Evolutionary conservation across 2,113 vertebrate species (phyloP), one percentile per base, ranked within the genome.

Genomic region (Eclectus roratus): DNA sequence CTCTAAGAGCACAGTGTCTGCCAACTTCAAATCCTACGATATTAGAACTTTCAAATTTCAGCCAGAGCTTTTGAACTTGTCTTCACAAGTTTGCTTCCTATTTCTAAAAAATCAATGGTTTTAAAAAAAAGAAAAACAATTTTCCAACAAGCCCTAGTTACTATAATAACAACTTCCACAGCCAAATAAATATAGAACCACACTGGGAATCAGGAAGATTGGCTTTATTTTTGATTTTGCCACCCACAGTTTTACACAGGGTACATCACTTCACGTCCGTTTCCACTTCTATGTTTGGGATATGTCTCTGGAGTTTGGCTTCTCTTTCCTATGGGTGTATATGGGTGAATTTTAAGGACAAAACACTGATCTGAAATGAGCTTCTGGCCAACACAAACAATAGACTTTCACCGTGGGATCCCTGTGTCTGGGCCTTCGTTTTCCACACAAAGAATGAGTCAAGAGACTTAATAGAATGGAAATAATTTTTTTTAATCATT

Each of bases 91-190:
- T 71, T 66, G 2, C 35, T 79, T 74, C 39, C 24, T 88, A 80
- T 85, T 94, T 89, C 72, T n/a, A 41, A 92, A 92, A 80, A 83
- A 50, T 50, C 82, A 88, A 84, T 92, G 16, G 2, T 29, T 94
- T 88, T 17, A 47, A 71, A 80, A 88, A 88, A 65, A 80, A 77
- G 25, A 60, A 82, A 71, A 85, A 1, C 23, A 35, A 10, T 89
- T 84, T 60, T 56, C 56, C 87, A 83, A 18, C 65, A 71, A 86
- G n/a, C 6, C 13, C 23, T 58, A 19, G 79, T 77, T 82, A 35
- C 81, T 77, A 43, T 53, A 77, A 86, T 39, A 55, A 35, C 49
- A 72, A 80, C n/a, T 84, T 86, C 24, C 2, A 1, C 76, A 28
- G 35, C 37, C 61, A 79, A 79, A 55, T 8, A 55, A 56, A 87